These are phyloP conservation scores for Arbacia lixula DNA, from an alignment of 53 echinoderm and acorn worm species.

Conservation along the genomic window DNA sequence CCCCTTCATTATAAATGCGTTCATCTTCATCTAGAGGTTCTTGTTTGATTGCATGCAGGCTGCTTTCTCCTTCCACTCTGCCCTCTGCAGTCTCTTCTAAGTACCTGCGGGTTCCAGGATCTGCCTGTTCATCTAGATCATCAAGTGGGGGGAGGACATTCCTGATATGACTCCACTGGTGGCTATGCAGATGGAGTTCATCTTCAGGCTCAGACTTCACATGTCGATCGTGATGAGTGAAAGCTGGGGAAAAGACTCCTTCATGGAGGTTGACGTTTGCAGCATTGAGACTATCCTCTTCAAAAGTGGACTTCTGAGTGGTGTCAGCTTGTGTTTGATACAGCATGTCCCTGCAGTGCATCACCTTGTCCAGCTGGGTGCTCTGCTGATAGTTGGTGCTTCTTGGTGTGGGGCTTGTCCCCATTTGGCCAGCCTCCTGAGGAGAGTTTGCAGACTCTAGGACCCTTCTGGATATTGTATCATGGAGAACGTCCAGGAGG, in stretches of 20 bases:
- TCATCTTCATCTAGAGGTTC: conserved; percentile 14
- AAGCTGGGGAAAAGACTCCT: no score
- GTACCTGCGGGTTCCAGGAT: no score
- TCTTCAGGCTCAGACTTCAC: conserved; percentile 31
- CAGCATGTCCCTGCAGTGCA: conserved; percentile 21
- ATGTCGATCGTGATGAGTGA: no score
- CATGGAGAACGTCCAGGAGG: conserved; percentile 45
- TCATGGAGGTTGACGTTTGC: no score
- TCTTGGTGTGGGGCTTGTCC: background rate
- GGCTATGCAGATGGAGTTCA: conserved; percentile 22
- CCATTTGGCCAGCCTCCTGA: background rate
- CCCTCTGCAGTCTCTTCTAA: no score
- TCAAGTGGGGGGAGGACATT: conserved; percentile 44
- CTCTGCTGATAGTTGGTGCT: background rate
- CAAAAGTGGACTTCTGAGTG: no score
- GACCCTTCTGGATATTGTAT: conserved; percentile 33
- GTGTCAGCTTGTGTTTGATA: conserved; percentile 1
- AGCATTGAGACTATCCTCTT: no score
- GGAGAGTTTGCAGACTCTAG: conserved; percentile 9
- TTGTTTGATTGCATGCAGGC: no score
- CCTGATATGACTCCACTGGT: conserved; percentile 43
- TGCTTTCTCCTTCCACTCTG: no score
- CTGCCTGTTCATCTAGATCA: conserved; percentile 4
- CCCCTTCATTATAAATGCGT: background rate
- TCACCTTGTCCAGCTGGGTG: conserved; percentile 19